These are phyloP conservation scores for Dromiciops gliroides DNA, from an alignment of 2,113 vertebrate genomes.

Conservation along the genomic window DNA sequence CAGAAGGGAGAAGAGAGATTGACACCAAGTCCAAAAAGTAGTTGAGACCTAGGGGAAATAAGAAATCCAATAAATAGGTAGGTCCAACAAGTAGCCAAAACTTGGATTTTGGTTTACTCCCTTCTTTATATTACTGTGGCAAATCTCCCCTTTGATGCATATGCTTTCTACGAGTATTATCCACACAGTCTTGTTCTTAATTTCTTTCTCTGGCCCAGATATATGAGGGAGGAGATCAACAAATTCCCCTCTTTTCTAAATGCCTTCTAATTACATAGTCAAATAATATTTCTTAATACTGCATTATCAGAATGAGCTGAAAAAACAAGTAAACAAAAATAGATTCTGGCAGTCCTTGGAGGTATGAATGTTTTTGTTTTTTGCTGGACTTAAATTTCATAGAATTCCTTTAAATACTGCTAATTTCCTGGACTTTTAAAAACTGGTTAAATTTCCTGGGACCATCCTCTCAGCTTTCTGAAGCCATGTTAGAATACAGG, in stretches of 20 bases:
- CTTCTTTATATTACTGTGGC: background rate
- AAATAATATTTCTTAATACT: background rate
- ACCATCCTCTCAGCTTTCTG: background rate
- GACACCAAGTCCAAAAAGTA: background rate
- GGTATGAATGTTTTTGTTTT: background rate
- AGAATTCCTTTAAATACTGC: background rate
- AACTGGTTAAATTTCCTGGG: background rate
- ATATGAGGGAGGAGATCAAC: background rate
- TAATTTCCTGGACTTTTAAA: background rate
- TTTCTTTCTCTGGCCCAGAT: background rate
- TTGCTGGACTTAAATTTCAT: background rate
- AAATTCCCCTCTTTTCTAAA: background rate
- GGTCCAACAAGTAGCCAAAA: background rate
- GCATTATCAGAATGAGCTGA: background rate
- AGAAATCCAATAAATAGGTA: background rate
- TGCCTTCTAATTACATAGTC: background rate
- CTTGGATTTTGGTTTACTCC: background rate
- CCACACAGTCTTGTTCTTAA: background rate
- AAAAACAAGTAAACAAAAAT: background rate
- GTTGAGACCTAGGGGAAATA: background rate
- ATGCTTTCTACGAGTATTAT: background rate
- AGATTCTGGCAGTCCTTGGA: background rate
- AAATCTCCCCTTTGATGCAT: background rate
- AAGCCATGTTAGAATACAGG: background rate
- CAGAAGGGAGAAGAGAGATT: background rate